Evolutionary conservation across 2,797 vertebrate species (phyloP).

Genomic region (Anabacerthia variegaticeps): DNA sequence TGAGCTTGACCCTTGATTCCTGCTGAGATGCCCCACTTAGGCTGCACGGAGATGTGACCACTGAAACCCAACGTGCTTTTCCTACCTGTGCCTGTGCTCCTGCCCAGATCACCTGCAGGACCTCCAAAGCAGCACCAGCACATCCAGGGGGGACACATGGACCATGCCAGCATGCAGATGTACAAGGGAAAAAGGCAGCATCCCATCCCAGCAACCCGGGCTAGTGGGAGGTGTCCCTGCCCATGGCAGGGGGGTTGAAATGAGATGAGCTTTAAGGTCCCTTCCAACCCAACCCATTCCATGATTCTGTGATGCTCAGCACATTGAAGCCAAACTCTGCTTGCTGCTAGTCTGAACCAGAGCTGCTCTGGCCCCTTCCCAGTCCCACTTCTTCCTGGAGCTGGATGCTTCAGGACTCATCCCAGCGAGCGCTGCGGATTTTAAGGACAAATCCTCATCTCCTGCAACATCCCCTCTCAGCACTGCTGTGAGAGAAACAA

Average conservation of each 20-base stretch:
- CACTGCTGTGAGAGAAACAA: not conserved
- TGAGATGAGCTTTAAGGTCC: not conserved
- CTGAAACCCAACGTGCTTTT: fast-evolving
- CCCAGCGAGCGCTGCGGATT: fast-evolving
- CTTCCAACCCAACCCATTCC: not conserved
- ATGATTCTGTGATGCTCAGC: fast-evolving
- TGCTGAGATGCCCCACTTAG: not conserved
- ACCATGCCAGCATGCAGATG: fast-evolving
- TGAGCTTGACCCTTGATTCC: not conserved
- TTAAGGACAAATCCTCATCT: not conserved
- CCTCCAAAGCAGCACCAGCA: fast-evolving
- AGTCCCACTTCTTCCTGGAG: not conserved
- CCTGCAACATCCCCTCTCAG: not conserved
- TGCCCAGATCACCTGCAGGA: not conserved
- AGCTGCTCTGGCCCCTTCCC: not conserved
- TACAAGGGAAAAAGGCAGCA: fast-evolving
- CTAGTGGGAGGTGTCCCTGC: not conserved
- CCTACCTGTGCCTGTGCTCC: not conserved
- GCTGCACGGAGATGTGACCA: not conserved
- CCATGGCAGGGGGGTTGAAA: not conserved
- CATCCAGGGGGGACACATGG: fast-evolving
- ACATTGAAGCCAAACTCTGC: not conserved
- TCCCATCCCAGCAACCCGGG: fast-evolving
- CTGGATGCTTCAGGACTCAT: fast-evolving
- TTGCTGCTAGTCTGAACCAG: not conserved